Evolutionary conservation across 2,113 vertebrate species (phyloP), one percentile per base, ranked within the genome.

Genomic region (Lasiurus borealis): DNA sequence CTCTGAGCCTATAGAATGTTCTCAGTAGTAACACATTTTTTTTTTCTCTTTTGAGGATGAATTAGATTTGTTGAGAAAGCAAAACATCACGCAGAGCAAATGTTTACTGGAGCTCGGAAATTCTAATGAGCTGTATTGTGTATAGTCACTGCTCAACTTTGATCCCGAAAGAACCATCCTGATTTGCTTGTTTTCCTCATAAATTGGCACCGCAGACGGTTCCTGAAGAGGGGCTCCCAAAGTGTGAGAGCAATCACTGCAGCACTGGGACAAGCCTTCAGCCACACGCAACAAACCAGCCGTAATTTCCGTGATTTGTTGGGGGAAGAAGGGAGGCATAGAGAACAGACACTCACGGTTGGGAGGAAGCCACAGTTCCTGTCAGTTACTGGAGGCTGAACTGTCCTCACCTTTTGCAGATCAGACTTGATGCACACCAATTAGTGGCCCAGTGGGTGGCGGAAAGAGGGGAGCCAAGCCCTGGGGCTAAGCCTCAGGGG

Each of bases 161-260:
- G 64, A 46, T 93, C 66, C 59, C 66, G 59, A 90, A 81, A 31
- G 72, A 81, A 78, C 91, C 46, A n/a, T 68, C 19, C 59, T 71
- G 72, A 80, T 78, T 95, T 86, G 73, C n/a, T 93, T 93, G 46
- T 83, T 85, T 36, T 78, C 78, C 50, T 89, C 50, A 18, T 86
- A 59, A 84, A 76, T 29, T 87, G 78, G 34, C 54, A 40, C 34
- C 11, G 16, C 72, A 62, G 6, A 81, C 16, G 11, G 23, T 77
- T 46, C 40, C 68, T 80, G 8, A 83, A 31, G 31, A 88, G 73
- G 48, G 46, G 15, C 87, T 88, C 59, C 75, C 8, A 88, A 85
- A 68, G 40, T 69, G n/a, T n/a, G 8, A 66, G 44, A 54, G n/a
- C 40, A 80, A 21, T 34, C 87, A 54, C 31, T 78, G 7, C 15